Base-by-base conservation (phyloP, 2,888 invertebrate genomes). In the Netelia melanura region DNA sequence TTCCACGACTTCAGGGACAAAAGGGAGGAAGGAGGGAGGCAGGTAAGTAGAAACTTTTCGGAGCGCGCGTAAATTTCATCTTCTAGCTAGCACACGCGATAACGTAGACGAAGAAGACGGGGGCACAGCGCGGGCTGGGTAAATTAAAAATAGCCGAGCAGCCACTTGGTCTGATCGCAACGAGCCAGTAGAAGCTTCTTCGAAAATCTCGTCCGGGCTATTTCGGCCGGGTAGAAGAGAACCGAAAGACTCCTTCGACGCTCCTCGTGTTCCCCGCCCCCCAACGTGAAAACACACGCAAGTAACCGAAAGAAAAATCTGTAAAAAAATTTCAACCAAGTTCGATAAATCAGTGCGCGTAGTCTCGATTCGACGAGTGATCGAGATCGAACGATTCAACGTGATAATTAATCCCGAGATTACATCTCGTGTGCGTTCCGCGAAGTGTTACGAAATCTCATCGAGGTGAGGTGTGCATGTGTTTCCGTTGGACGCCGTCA, bases 81-180 rank as follows among this genome's bases (percentile, higher is more conserved):
- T 67, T 67, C 72, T 65, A 30, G 65, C 21, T 78, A 68, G 43
- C 48, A 56, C 21, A 58, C 58, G 58, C 79, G 79, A 58, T 52
- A n/a, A 61, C 38, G n/a, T 38, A 38, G 38, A 43, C 68, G 61
- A 62, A 30, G 48, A 54, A 48, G 52, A 58, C 72, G 80, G 44
- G 38, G 68, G 44, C 62, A 68, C 67, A 48, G 68, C 30, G 64
- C 44, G 74, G 84, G 56, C 83, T 79, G 79, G 83, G 79, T 83
- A 80, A 85, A 88, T 88, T 88, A 89, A 89, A 91, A 91, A 91
- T 91, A 91, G 89, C 89, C 87, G 86, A 89, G 87, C 80, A 91
- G 89, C 90, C 86, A 89, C 79, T 87, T 87, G 90, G 90, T 89
- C 89, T 89, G 89, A 83, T 74, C 84, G 87, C 88, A 87, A 87